Conservation (phyloP, 2,888 invertebrate species). For the Scaptomyza cyrtandrae region DNA sequence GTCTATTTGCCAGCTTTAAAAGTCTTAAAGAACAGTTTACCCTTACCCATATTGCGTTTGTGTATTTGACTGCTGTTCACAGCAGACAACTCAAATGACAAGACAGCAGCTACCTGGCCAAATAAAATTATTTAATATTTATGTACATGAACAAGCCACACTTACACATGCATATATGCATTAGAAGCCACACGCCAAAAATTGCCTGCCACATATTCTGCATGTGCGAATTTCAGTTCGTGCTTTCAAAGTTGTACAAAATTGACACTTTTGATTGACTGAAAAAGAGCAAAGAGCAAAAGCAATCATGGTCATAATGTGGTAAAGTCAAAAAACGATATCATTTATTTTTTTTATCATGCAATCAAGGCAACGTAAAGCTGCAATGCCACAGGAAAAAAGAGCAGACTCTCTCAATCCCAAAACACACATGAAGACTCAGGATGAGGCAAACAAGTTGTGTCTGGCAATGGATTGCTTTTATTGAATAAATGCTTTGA, state of each 20-base stretch:
- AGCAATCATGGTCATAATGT: too few species aligned
- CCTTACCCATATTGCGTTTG: too few species aligned
- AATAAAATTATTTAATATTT: conserved; percentile 14
- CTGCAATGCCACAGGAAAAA: not conserved
- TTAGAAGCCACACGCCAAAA: too few species aligned
- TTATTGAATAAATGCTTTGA: not conserved
- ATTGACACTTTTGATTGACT: too few species aligned
- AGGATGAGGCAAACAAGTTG: not conserved
- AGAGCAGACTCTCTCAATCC: too few species aligned
- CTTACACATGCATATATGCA: not conserved
- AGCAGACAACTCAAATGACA: too few species aligned
- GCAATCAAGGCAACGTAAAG: conserved; percentile 15
- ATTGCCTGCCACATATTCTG: not conserved
- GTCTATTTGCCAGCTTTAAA: conserved; percentile 40
- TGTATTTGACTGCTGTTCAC: too few species aligned
- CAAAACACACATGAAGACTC: not conserved
- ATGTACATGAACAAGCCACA: not conserved
- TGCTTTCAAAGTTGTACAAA: too few species aligned
- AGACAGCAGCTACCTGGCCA: not conserved
- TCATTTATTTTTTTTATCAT: not conserved
- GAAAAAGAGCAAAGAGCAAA: too few species aligned
- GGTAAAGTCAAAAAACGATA: too few species aligned
- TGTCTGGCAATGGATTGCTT: not conserved
- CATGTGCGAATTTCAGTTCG: not conserved
- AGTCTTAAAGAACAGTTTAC: conserved; percentile 1